phyloP scores from a whole-genome alignment of 2,888 invertebrate genomes.

The Drosophila demipolita region DNA sequence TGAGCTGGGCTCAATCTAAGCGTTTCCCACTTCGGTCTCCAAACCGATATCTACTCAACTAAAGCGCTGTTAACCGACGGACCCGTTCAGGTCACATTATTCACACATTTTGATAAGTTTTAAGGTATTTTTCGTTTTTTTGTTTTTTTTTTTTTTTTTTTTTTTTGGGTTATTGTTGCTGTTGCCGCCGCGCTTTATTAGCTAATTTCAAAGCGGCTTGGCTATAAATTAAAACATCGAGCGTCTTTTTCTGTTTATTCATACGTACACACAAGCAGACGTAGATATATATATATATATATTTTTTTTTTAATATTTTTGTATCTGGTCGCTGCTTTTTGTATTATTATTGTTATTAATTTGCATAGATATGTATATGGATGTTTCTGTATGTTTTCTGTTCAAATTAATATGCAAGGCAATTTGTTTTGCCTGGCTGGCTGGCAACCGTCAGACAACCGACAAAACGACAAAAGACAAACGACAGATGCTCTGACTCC shows the following conservation, averaged over 20 bases:
- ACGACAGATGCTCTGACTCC: neutral
- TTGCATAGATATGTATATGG: slow-evolving; percentile 62
- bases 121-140: slow-evolving; percentile 15
- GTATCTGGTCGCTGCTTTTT: slow-evolving; percentile 45
- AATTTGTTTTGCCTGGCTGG: slow-evolving; percentile 56
- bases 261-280: neutral
- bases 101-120: slow-evolving; percentile 72
- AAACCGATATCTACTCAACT: neutral
- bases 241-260: slow-evolving; percentile 30
- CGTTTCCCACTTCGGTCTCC: neutral
- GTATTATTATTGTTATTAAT: slow-evolving; percentile 57
- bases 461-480: neutral
- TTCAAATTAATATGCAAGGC: slow-evolving; percentile 71
- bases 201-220: slow-evolving; percentile 79
- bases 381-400: slow-evolving; percentile 44
- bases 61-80: slow-evolving; percentile 46
- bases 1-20: slow-evolving; percentile 5
- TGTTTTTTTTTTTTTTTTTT: slow-evolving; percentile 14
- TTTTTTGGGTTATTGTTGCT: slow-evolving; percentile 26
- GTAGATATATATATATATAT: neutral
- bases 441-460: slow-evolving; percentile 12
- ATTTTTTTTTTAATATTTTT: slow-evolving; percentile 33
- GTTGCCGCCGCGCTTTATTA: slow-evolving; percentile 60
- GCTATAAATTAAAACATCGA: slow-evolving; percentile 77
- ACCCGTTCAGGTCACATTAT: slow-evolving; percentile 75